Evolutionary conservation across 1,140 invertebrate species (phyloP), one percentile per base, ranked within the genome.

Genomic region (Heliothis subflexa): DNA sequence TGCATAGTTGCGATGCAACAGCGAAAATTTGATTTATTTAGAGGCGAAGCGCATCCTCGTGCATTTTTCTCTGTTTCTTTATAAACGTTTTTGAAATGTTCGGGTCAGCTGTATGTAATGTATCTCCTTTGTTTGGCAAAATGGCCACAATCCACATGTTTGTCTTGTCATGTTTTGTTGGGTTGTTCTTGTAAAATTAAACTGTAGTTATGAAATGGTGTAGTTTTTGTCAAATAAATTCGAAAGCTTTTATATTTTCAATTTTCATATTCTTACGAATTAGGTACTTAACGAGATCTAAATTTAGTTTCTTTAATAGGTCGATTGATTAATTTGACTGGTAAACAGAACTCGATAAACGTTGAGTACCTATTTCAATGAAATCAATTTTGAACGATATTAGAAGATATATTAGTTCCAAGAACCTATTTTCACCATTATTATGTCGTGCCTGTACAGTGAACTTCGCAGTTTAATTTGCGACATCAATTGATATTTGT

Each of bases 1-100:
- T 85, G 83, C 81, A 89, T 89, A 82, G 75, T 75, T 79, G 80
- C 81, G 71, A 16, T 80, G 77, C 79, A 66, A 81, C 71, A 78
- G 45, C n/a, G 72, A 61, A 78, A 81, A 83, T 85, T 85, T 81
- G 79, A 85, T 85, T 85, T 83, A 74, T 83, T 72, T 66, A 76
- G 72, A 70, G 45, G 52, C 66, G 50, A 62, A 72, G 64, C 64
- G 59, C 49, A 45, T 45, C 71, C 72, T 52, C 72, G 54, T 50
- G 14, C 57, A 40, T 4, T 9, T 81, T 76, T 81, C 45, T 77
- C 21, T 25, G 16, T 52, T 83, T 83, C 81, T 77, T 12, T 74
- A 40, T 21, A 28, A 75, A 11, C 33, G 47, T 79, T 79, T 81
- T 79, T 77, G 61, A 66, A 66, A 57, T 33, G 40, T 54, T 62